phyloP scores from a whole-genome alignment of 2,113 vertebrate genomes.

The Grammomys surdaster region DNA sequence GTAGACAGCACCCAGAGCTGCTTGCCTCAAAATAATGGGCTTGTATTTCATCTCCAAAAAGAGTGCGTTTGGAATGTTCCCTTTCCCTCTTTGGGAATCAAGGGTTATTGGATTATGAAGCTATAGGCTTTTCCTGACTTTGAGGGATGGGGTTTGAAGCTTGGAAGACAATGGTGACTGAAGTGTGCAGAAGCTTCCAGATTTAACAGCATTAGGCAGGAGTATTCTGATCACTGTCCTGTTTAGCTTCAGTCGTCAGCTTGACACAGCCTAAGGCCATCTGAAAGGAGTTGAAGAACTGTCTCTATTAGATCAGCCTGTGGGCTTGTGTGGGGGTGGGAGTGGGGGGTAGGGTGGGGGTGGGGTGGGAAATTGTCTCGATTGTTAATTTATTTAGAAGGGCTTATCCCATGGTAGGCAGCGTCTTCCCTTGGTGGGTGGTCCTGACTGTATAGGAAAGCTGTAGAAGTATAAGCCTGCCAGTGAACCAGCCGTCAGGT shows the following conservation, averaged over 20 bases:
- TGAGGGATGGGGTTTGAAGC: neutral
- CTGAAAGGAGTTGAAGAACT: neutral
- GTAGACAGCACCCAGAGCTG: too few species aligned
- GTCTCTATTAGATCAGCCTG: neutral
- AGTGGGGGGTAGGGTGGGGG: neutral
- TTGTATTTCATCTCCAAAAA: constrained; percentile 51
- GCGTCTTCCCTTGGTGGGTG: neutral
- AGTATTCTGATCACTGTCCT: neutral
- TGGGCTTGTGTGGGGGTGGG: neutral
- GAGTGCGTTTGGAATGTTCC: constrained; percentile 42
- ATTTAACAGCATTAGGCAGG: neutral
- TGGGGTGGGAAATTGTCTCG: neutral
- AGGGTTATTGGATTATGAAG: constrained; percentile 67
- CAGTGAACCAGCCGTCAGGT: neutral
- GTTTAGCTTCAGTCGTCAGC: neutral
- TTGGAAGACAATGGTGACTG: neutral
- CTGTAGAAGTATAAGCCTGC: neutral
- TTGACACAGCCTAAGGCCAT: neutral
- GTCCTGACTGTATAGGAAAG: neutral
- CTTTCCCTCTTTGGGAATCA: neutral
- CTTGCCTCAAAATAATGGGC: constrained; percentile 7
- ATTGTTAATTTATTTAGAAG: neutral
- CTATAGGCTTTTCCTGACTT: constrained; percentile 35
- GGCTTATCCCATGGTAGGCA: neutral
- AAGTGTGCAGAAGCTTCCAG: neutral